Base-by-base conservation (phyloP, 2,888 invertebrate genomes). In the Podabrus alpinus region DNA sequence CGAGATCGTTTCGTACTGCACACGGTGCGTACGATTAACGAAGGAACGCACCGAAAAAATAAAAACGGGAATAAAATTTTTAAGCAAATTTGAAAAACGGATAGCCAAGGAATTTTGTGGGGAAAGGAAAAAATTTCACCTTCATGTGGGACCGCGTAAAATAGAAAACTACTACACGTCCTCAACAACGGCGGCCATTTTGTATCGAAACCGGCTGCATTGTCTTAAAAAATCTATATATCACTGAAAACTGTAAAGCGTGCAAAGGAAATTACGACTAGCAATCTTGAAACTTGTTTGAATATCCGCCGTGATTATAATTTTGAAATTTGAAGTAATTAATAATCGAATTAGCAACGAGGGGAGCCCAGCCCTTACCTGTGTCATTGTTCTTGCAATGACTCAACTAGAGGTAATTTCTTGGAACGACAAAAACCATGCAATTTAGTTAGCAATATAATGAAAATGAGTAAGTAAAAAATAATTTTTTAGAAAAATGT, bases 111-210 rank as follows among this genome's bases (percentile, higher is more conserved):
- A 45, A n/a, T 45, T 45, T 45, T 1, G n/a, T 4, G n/a, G n/a
- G 5, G n/a, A 45, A n/a, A n/a, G 71, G 66, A 45, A 71, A 59
- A 66, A 71, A 69, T 45, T 45, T 45, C 62, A 29, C n/a, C 68
- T 72, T 21, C 71, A 70, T 64, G 64, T 69, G 45, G 45, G 69
- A 69, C 64, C 25, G 73, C 75, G 71, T 60, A 69, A 59, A 74
- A 77, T 76, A 68, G 67, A 71, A 72, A 80, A 79, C 78, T 79
- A 80, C 82, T 82, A 85, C 85, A 85, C 85, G 85, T 86, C 84
- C 83, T 82, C 80, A 78, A 72, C 74, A 72, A 61, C 76, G 83
- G 83, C 85, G 77, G 86, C 86, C 86, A 86, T 86, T 82, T 86
- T 86, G 86, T 82, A 80, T 81, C 80, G 75, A 79, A 80, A 81